Percentiles rank a stretch among this genome's conserved stretches.
These are phyloP conservation scores for Elgaria multicarinata DNA, from an alignment of 2,113 vertebrate species.

Conservation along the genomic window DNA sequence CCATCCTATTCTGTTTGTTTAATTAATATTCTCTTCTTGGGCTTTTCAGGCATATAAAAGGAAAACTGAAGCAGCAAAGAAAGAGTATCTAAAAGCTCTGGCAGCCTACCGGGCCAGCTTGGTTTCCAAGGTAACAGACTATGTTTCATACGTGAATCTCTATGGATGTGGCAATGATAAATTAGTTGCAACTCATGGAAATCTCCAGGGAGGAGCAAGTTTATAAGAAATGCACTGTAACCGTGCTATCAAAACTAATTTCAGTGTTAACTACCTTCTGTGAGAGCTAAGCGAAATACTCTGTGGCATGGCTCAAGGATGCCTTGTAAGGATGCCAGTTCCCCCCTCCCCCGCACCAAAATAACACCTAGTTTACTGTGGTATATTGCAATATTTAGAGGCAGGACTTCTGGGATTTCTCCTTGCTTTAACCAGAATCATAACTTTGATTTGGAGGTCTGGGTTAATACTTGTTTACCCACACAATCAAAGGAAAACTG, in stretches of 20 bases:
- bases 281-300: not conserved
- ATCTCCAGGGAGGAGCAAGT: not conserved
- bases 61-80: conserved; percentile 99
- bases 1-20: not conserved
- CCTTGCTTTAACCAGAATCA: not conserved
- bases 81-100: conserved; percentile 99
- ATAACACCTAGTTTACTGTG: accelerated
- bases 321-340: not conserved
- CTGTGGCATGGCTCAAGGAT: accelerated
- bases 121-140: conserved; percentile 95
- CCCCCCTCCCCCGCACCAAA: not conserved
- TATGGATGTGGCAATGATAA: not conserved
- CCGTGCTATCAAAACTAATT: not conserved
- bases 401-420: not conserved
- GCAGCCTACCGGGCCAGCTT: conserved; percentile 98
- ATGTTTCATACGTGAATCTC: conserved; percentile 24
- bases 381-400: not conserved
- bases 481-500: not conserved
- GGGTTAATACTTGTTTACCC: not conserved
- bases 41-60: conserved; percentile 95
- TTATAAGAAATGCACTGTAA: not conserved
- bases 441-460: not conserved
- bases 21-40: conserved; percentile 44
- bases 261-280: not conserved
- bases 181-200: not conserved